A percentile compares a stretch with the other conserved stretches of the same genome.
phyloP scores from a whole-genome alignment of 1,140 invertebrate genomes.

The Dendrolimus punctatus region DNA sequence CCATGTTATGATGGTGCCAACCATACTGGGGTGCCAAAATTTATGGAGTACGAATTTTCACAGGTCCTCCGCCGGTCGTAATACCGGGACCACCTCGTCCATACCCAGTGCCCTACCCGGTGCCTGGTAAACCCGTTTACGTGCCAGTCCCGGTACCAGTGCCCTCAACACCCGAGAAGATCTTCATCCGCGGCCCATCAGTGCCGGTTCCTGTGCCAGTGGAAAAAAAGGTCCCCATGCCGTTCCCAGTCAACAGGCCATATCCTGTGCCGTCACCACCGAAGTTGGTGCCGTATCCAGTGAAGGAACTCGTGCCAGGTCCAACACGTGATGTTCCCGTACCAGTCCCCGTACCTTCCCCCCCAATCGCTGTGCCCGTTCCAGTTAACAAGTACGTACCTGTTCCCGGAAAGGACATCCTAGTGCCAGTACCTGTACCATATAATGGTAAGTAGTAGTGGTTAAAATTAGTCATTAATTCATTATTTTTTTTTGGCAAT shows the following conservation, averaged over 20 bases:
- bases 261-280: slow-evolving; percentile 41
- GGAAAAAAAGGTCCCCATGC: slow-evolving; percentile 27
- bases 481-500: slow-evolving; percentile 24
- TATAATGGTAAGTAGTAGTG: slow-evolving; percentile 9
- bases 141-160: slow-evolving; percentile 48
- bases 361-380: slow-evolving; percentile 29
- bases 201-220: slow-evolving; percentile 31
- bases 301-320: slow-evolving; percentile 21
- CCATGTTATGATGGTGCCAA: no score
- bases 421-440: slow-evolving; percentile 35
- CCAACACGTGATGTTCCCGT: slow-evolving; percentile 27
- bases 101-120: slow-evolving; percentile 42
- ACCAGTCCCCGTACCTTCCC: slow-evolving; percentile 39
- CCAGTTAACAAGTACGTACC: slow-evolving; percentile 33
- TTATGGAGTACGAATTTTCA: slow-evolving; percentile 2
- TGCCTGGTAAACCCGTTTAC: slow-evolving; percentile 39
- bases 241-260: slow-evolving; percentile 28
- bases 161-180: slow-evolving; percentile 40
- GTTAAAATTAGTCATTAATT: background rate
- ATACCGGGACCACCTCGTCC: slow-evolving; percentile 46
- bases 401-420: slow-evolving; percentile 24
- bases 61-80: slow-evolving; percentile 40
- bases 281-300: slow-evolving; percentile 26
- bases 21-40: background rate
- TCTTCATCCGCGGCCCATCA: slow-evolving; percentile 39